Evolutionary conservation across 2,888 invertebrate species (phyloP).

Genomic region (Cyrtodaria siliqua): DNA sequence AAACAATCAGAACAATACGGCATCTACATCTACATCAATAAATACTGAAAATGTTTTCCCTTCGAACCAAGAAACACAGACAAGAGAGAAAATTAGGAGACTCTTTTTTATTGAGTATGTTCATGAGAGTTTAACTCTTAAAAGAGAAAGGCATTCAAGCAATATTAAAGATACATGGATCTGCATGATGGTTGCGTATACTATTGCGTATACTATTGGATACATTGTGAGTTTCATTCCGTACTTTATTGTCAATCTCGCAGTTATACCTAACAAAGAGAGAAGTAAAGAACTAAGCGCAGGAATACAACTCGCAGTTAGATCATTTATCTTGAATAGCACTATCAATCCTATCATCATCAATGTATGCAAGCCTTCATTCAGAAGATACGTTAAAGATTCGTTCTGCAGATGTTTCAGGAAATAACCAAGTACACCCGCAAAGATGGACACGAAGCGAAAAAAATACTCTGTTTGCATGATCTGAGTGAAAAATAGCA

Average conservation of each 20-base stretch:
- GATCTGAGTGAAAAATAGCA: no score
- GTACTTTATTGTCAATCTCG: constrained; percentile 8
- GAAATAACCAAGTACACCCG: no score
- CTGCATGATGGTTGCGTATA: not conserved
- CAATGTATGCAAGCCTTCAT: constrained; percentile 7
- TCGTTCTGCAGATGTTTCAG: no score
- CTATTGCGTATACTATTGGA: no score
- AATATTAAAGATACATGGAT: not conserved
- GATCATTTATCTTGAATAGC: not conserved
- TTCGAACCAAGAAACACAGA: no score
- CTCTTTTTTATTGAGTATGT: no score
- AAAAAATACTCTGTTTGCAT: no score
- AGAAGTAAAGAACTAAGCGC: not conserved
- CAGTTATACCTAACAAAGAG: not conserved
- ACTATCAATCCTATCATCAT: constrained; percentile 2
- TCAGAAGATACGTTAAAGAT: constrained; percentile 3
- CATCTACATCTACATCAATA: no score
- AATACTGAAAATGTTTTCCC: no score
- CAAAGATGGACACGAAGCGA: no score
- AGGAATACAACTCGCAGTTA: not conserved
- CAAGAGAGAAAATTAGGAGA: no score
- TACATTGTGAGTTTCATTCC: constrained; percentile 3
- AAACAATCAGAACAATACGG: not conserved
- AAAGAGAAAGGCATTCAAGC: not conserved
- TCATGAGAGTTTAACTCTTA: no score